Evolutionary conservation across 2,888 invertebrate genomes (phyloP).

Genomic region (Adelognathus sp.): DNA sequence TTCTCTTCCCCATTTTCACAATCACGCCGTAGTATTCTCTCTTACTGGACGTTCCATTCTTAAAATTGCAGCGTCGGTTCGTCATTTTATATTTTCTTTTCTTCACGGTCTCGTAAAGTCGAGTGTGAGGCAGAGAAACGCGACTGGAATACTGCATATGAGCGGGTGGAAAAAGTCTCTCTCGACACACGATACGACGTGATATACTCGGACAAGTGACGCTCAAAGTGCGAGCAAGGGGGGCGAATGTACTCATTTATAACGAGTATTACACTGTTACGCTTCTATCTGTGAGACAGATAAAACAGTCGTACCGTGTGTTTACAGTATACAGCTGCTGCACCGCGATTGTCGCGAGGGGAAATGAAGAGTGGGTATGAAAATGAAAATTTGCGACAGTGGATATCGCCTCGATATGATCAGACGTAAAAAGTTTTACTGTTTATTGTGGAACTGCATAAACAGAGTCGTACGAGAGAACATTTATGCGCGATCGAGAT

Average conservation of each 20-base stretch:
- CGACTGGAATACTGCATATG: conserved; percentile 5
- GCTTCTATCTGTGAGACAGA: conserved; percentile 14
- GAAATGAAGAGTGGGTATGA: background rate
- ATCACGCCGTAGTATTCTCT: too few relatives aligned
- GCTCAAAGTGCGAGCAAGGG: conserved; percentile 6
- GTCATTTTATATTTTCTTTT: conserved; percentile 16
- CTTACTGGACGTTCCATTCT: too few relatives aligned
- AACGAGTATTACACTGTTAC: conserved; percentile 17
- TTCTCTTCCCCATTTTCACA: too few relatives aligned
- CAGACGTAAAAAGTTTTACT: conserved; percentile 17
- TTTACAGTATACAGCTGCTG: background rate
- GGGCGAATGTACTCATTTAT: conserved; percentile 40
- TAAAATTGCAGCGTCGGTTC: conserved; percentile 9
- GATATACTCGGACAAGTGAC: background rate
- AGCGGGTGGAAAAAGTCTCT: conserved; percentile 10
- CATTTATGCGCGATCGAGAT: background rate
- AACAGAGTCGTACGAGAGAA: background rate
- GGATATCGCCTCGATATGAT: background rate
- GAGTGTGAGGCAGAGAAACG: background rate
- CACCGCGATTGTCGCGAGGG: background rate
- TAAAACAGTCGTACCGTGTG: conserved; percentile 8
- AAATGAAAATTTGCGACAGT: background rate
- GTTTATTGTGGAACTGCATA: background rate
- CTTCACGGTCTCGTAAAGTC: conserved; percentile 36
- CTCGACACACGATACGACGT: background rate